Evolutionary conservation across 2,797 vertebrate genomes (phyloP).

Genomic region (Hylomyscus alleni): DNA sequence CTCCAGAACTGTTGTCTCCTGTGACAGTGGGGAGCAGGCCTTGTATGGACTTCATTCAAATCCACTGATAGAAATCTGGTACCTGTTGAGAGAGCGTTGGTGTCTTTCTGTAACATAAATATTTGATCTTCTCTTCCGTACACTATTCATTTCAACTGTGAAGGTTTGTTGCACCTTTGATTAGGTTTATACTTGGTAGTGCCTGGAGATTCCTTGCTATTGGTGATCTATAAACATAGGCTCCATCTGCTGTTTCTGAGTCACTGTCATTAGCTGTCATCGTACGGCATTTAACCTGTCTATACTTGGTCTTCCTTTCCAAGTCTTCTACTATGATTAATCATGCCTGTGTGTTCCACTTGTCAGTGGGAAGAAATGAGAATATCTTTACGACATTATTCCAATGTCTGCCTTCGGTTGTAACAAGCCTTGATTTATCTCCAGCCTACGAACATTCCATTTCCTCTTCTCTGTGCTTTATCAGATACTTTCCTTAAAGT

Average conservation of each 20-base stretch:
- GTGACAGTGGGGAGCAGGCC: neutral
- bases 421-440: conserved; percentile 54
- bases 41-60: neutral
- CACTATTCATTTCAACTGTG: conserved; percentile 2
- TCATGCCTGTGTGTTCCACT: conserved; percentile 14
- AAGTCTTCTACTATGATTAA: conserved; percentile 15
- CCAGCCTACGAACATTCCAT: neutral
- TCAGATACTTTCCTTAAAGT: conserved; percentile 42
- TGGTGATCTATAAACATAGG: neutral
- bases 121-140: neutral
- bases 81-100: neutral
- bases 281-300: neutral
- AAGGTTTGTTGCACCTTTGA: neutral
- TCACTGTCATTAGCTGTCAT: neutral
- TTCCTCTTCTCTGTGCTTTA: conserved; percentile 32
- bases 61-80: neutral
- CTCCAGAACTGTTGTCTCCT: neutral
- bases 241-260: neutral
- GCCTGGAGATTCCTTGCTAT: conserved; percentile 10
- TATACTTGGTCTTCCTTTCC: neutral
- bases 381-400: conserved; percentile 37
- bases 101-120: neutral
- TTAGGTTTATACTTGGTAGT: conserved; percentile 16
- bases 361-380: conserved; percentile 27
- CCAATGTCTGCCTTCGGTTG: conserved; percentile 32